Evolutionary conservation across 2,888 invertebrate species (phyloP), one percentile per base, ranked within the genome.

Genomic region (Hyposoter dolosus): DNA sequence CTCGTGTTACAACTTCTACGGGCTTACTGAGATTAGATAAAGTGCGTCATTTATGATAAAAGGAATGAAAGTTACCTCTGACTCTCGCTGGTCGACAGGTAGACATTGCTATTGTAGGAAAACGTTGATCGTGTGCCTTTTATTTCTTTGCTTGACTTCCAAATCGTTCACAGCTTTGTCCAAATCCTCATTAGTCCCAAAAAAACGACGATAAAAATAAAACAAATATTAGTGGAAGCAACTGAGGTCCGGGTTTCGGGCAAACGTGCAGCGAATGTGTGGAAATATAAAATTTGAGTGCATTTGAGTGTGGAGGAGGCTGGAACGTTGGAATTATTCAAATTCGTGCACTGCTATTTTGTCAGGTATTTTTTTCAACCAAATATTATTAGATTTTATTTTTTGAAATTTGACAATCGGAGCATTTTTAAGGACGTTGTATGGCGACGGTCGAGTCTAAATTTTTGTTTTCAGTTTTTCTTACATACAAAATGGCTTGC

Each of bases 21-120:
- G 56, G 12, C 79, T 66, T 12, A 35, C 50, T 50, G 47, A 80
- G 79, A 80, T 80, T 80, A 80, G 79, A 80, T 80, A 80, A 79
- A 71, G 47, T 19, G 79, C 60, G 60, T 50, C 66, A 15, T 78
- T 68, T 19, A 35, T 15, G 79, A 80, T 80, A 77, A 80, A 80
- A 68, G 6, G 2, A 40, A 19, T 63, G 78, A 45, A 79, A 66
- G 40, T 65, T 60, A 3, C 56, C 12, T 15, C 15, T 15, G 28
- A 0, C 60, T 28, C 5, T 28, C 68, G 45, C 32, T 53, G 53
- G 6, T n/a, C 53, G 32, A 56, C 69, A 43, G 79, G 79, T 71
- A 28, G 32, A 79, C 68, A 40, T 60, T 50, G 10, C n/a, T 65
- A 65, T 45, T 9, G n/a, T 43, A 28, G 15, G 53, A 28, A 19